Percentiles rank a stretch among this genome's conserved stretches.
These are phyloP conservation scores for Bombylius discolor DNA, from an alignment of 2,888 invertebrate species.

Conservation along the genomic window DNA sequence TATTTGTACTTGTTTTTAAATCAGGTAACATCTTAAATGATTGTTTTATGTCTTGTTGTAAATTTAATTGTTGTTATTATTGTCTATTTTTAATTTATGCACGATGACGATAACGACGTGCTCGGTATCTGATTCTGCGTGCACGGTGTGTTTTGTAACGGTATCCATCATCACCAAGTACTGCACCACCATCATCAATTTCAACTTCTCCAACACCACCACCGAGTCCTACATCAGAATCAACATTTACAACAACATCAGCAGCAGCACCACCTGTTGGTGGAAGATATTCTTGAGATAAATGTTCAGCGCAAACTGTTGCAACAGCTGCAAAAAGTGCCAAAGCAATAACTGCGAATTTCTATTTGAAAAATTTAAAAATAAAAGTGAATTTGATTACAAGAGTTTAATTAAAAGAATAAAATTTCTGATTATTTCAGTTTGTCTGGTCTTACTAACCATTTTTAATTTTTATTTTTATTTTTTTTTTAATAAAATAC, in stretches of 20 bases:
- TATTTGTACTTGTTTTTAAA: too few relatives aligned
- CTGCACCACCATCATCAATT: not conserved
- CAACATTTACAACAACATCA: not conserved
- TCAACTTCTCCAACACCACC: constrained; percentile 11
- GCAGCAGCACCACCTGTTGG: not conserved
- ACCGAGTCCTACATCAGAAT: not conserved
- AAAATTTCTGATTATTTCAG: too few relatives aligned
- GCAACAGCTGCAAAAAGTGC: constrained; percentile 2
- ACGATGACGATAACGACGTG: not conserved
- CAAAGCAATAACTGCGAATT: not conserved
- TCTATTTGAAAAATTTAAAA: not conserved
- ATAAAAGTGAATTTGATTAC: not conserved
- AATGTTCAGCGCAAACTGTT: constrained; percentile 1
- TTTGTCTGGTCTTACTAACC: too few relatives aligned
- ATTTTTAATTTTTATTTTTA: too few relatives aligned
- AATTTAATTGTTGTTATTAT: too few relatives aligned
- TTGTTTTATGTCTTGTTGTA: too few relatives aligned
- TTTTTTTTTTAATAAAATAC: too few relatives aligned
- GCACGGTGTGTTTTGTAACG: not conserved
- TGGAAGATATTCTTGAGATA: constrained; percentile 2
- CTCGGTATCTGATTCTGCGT: not conserved
- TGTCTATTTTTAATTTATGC: too few relatives aligned
- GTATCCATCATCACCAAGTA: not conserved
- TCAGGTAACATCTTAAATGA: too few relatives aligned
- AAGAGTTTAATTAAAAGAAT: too few relatives aligned